These are phyloP conservation scores for Nannospalax galili DNA, from an alignment of 2,113 vertebrate genomes.

Conservation along the genomic window DNA sequence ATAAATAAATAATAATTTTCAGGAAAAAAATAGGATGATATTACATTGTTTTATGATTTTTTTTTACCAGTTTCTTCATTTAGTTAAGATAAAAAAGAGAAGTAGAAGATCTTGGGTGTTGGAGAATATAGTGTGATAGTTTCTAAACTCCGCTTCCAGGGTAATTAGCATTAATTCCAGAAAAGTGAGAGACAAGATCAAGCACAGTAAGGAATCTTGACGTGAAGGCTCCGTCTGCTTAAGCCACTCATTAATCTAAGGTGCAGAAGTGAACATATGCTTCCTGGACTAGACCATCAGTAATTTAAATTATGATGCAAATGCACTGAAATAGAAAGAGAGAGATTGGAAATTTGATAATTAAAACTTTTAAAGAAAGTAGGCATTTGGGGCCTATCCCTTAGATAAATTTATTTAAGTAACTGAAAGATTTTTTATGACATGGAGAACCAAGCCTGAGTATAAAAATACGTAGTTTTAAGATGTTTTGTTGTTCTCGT, in stretches of 20 bases:
- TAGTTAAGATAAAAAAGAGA: constrained; percentile 52
- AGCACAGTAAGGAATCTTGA: constrained; percentile 8
- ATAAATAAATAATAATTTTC: neutral
- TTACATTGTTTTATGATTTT: neutral
- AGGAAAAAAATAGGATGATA: neutral
- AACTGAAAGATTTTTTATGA: constrained; percentile 62
- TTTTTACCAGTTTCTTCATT: constrained; percentile 65
- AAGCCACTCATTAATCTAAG: constrained; percentile 44
- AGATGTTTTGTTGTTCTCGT: constrained; percentile 55
- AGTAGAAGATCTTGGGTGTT: constrained; percentile 28
- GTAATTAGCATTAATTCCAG: constrained; percentile 37
- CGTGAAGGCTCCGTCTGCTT: constrained; percentile 24
- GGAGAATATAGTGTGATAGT: constrained; percentile 40
- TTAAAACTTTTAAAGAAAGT: constrained; percentile 21
- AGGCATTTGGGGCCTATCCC: constrained; percentile 38
- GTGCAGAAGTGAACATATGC: constrained; percentile 18
- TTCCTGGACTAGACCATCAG: constrained; percentile 61
- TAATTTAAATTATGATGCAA: constrained; percentile 60
- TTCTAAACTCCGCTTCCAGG: constrained; percentile 35
- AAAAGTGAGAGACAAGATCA: constrained; percentile 23
- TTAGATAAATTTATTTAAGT: constrained; percentile 64
- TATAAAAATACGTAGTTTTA: constrained; percentile 68
- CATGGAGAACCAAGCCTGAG: constrained; percentile 51
- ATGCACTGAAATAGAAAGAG: constrained; percentile 57
- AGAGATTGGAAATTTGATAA: constrained; percentile 49